phyloP scores from a whole-genome alignment of 2,888 invertebrate genomes.

The Halocaridina rubra region DNA sequence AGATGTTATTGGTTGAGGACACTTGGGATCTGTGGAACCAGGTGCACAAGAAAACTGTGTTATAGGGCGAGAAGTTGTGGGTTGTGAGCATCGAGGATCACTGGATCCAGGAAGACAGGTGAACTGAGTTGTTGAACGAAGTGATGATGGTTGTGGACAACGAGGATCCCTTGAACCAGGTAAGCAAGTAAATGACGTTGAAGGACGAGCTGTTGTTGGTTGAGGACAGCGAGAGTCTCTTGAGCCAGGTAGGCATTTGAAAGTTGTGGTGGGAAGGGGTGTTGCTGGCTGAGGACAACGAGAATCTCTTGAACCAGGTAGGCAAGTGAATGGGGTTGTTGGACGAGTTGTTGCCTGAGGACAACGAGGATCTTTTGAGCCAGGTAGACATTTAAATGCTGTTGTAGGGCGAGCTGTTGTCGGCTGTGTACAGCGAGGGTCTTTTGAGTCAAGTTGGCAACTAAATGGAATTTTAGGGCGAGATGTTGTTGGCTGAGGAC shows the following conservation, averaged over 20 bases:
- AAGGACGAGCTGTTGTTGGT: not conserved
- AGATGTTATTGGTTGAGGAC: not conserved
- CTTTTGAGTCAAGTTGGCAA: constrained; percentile 30
- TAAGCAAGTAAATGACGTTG: not conserved
- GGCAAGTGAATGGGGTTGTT: constrained; percentile 16
- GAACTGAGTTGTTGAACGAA: constrained; percentile 5
- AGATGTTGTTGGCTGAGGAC: constrained; percentile 22
- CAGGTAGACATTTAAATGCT: constrained; percentile 16
- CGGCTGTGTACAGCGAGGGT: not conserved
- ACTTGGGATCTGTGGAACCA: constrained; percentile 65
- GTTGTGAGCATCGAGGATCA: constrained; percentile 26
- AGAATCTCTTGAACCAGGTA: constrained; percentile 50
- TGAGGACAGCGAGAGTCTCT: constrained; percentile 41
- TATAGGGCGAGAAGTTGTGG: constrained; percentile 17
- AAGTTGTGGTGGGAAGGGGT: constrained; percentile 39
- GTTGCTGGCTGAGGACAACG: constrained; percentile 18
- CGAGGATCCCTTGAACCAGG: constrained; percentile 37
- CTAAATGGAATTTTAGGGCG: constrained; percentile 32
- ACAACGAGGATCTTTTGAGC: constrained; percentile 65
- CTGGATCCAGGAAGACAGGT: constrained; percentile 30
- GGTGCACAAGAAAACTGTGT: constrained; percentile 5
- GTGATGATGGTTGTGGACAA: not conserved
- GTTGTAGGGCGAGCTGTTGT: not conserved
- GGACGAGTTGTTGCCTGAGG: not conserved
- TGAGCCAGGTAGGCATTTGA: constrained; percentile 55